phyloP scores from a whole-genome alignment of 2,888 invertebrate species.

The Lycocerus yunnanus region DNA sequence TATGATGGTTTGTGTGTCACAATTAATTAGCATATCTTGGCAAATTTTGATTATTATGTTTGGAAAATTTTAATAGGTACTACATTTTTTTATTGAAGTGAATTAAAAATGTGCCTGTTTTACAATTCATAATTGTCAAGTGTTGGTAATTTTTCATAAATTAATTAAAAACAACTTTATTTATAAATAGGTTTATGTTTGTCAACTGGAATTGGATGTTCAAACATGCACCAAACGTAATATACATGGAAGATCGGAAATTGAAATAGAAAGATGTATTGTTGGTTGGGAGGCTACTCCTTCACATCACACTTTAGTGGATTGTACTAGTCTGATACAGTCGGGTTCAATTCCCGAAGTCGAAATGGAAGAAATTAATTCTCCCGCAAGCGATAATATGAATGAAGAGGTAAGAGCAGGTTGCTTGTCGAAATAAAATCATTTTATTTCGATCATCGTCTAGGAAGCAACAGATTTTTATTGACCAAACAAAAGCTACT shows the following conservation, averaged over 20 bases:
- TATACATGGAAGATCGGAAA: constrained; percentile 77
- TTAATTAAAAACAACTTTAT: neutral
- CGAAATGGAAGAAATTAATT: constrained; percentile 71
- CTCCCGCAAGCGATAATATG: constrained; percentile 51
- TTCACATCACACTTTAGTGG: constrained; percentile 77
- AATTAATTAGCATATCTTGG: neutral
- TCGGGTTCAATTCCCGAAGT: constrained; percentile 82
- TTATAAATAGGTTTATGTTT: constrained; percentile 80
- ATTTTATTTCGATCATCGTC: neutral
- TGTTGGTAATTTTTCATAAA: neutral
- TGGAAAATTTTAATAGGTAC: too few relatives aligned
- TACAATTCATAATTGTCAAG: neutral
- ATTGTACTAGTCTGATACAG: constrained; percentile 83
- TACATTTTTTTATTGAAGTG: neutral
- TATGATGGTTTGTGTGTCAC: neutral
- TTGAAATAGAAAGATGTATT: constrained; percentile 76
- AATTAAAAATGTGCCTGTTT: neutral
- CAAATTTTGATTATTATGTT: neutral
- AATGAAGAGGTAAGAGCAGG: constrained; percentile 54
- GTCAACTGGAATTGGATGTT: constrained; percentile 83
- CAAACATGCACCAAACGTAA: constrained; percentile 81
- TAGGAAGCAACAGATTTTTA: neutral
- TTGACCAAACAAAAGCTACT: neutral
- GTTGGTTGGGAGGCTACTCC: constrained; percentile 80
- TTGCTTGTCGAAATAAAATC: neutral